Evolutionary conservation across 1,140 invertebrate genomes (phyloP), one percentile per base, ranked within the genome.

Genomic region (Aleiodes sp.): DNA sequence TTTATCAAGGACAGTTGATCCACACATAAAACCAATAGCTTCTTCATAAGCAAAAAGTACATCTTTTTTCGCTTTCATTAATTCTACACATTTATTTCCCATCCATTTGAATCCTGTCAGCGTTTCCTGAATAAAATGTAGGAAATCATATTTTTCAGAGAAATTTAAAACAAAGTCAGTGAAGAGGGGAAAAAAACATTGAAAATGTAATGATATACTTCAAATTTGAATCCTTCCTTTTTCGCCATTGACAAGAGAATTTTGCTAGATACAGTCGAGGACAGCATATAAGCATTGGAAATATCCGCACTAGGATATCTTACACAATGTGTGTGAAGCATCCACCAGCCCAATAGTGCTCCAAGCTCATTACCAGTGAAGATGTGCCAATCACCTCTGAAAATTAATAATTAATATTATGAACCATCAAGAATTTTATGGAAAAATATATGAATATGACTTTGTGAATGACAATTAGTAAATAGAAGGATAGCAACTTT

Each of bases 101-200:
- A 99, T 99, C 97, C 98, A 99, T 80, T 99, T 99, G 81, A 99
- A 99, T 0, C 98, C 94, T n/a, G 98, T 99, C 52, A 99, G 87
- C 0, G 98, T 99, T 87, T 99, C 97, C 84, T 94, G 16, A 70
- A 68, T 52, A 59, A 37, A n/a, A n/a, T n/a, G n/a, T n/a, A 37
- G 4, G 68, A 29, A 29, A 19, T 1, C 29, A 37, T 41, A 39
- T 33, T 33, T n/a, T n/a, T n/a, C n/a, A n/a, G n/a, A n/a, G n/a
- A n/a, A n/a, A n/a, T n/a, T n/a, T n/a, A n/a, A n/a, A n/a, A n/a
- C n/a, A n/a, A n/a, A 33, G 12, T 33, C 12, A 33, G 31, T 33
- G 12, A 33, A 2, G 12, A 8, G 12, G 12, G 7, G 31, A 33
- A 8, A 2, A 33, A 8, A 33, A 2, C 1, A 33, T 4, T 33